Conservation (phyloP, 2,888 invertebrate species). For the Achlya flavicornis region DNA sequence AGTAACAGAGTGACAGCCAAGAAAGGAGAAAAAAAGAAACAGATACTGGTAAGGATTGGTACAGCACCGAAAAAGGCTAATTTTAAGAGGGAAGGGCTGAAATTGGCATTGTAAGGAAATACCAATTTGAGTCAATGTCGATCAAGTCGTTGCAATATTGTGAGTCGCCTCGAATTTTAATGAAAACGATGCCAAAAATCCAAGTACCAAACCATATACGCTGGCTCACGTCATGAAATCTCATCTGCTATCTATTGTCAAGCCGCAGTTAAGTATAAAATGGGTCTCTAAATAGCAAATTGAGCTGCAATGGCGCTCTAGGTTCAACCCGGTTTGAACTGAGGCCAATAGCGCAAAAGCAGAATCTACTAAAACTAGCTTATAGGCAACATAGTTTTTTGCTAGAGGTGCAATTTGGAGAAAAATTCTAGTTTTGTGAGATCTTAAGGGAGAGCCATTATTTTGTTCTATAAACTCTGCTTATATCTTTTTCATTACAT, state of each 20-base stretch:
- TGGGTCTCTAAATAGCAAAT: not conserved
- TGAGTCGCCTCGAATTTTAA: no score
- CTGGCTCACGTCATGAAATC: not conserved
- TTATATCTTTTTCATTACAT: not conserved
- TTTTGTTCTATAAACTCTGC: not conserved
- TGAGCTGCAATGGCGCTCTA: not conserved
- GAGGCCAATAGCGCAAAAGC: not conserved
- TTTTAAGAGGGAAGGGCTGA: no score
- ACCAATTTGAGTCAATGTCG: no score
- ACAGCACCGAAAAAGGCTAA: no score
- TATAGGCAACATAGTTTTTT: not conserved
- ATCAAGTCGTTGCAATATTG: no score
- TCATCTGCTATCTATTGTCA: not conserved
- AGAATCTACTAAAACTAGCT: not conserved
- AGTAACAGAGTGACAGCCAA: no score
- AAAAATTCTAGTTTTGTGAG: not conserved
- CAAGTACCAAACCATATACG: no score
- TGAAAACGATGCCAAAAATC: not conserved
- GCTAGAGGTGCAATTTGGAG: not conserved
- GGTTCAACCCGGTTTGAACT: conserved; percentile 10
- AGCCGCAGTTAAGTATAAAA: not conserved
- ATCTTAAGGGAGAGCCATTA: no score
- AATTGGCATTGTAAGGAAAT: no score
- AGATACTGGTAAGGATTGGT: no score
- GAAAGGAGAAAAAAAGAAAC: no score